phyloP scores from a whole-genome alignment of 37 sponge, comb jelly and placozoan species.

The Halichondria panicea region DNA sequence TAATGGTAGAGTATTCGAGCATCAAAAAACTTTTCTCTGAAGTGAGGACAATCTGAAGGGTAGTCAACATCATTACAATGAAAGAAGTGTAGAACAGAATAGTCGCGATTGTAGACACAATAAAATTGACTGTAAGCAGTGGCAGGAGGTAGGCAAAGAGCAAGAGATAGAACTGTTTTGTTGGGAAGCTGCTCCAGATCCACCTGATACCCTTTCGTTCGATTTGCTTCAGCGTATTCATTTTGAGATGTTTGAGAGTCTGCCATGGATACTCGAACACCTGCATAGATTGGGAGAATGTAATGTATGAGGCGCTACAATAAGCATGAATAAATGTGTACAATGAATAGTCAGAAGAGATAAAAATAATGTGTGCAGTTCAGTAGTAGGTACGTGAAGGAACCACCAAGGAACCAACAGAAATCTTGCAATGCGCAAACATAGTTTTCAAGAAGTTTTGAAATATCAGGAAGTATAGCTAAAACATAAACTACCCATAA shows the following conservation, averaged over 20 bases:
- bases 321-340: too few species aligned
- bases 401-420: too few species aligned
- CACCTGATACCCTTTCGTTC: slow-evolving; percentile 50
- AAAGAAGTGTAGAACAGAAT: slow-evolving; percentile 22
- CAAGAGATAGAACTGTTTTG: slow-evolving; percentile 53
- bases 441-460: background rate
- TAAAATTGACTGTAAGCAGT: slow-evolving; percentile 27
- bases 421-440: background rate
- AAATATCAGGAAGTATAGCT: too few species aligned
- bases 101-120: slow-evolving; percentile 25
- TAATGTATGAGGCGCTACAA: too few species aligned
- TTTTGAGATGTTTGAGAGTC: slow-evolving; percentile 5
- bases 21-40: slow-evolving; percentile 6
- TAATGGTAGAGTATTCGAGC: slow-evolving; percentile 19
- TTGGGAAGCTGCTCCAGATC: slow-evolving; percentile 52
- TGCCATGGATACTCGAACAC: slow-evolving; percentile 23
- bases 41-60: slow-evolving; percentile 29
- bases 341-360: too few species aligned
- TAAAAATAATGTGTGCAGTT: too few species aligned
- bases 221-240: slow-evolving; percentile 9
- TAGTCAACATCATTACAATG: slow-evolving; percentile 34
- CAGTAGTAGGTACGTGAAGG: too few species aligned
- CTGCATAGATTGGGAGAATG: too few species aligned
- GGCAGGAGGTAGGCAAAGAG: slow-evolving; percentile 45
- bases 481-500: background rate